Evolutionary conservation across 2,888 invertebrate species (phyloP).

Genomic region (Meteorus cinctellus): DNA sequence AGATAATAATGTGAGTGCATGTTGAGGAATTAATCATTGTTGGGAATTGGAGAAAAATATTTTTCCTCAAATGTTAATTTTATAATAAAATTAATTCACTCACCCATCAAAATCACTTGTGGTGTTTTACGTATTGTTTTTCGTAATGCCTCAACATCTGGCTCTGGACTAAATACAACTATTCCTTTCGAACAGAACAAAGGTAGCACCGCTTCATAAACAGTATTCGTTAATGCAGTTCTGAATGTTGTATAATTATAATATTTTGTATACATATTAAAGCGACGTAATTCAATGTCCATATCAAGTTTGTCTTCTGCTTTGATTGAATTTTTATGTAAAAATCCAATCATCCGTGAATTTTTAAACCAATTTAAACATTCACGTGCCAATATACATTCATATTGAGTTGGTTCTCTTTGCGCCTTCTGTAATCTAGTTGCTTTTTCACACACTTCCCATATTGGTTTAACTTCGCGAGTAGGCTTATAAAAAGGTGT

Average conservation of each 20-base stretch:
- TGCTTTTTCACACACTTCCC: conserved; percentile 73
- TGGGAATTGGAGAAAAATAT: conserved; percentile 7
- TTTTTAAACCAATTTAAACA: conserved; percentile 81
- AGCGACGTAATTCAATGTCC: conserved; percentile 78
- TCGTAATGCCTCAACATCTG: conserved; percentile 77
- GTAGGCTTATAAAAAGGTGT: conserved; percentile 77
- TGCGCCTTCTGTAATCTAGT: conserved; percentile 57
- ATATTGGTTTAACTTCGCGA: conserved; percentile 70
- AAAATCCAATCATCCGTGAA: conserved; percentile 82
- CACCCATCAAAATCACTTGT: conserved; percentile 82
- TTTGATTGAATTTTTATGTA: conserved; percentile 83
- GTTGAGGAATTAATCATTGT: neutral
- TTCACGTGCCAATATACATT: conserved; percentile 83
- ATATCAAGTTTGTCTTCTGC: conserved; percentile 80
- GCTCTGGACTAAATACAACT: conserved; percentile 82
- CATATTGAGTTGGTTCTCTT: conserved; percentile 78
- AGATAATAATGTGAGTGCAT: neutral
- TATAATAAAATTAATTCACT: conserved; percentile 48
- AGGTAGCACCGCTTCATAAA: conserved; percentile 80
- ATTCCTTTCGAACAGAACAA: conserved; percentile 80
- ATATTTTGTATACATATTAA: conserved; percentile 81
- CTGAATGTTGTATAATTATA: conserved; percentile 80
- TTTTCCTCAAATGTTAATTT: neutral
- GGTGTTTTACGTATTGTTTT: conserved; percentile 82
- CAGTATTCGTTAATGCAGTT: conserved; percentile 80